Evolutionary conservation across 2,888 invertebrate genomes (phyloP), one percentile per base, ranked within the genome.

Genomic region (Yponomeuta sedellus): DNA sequence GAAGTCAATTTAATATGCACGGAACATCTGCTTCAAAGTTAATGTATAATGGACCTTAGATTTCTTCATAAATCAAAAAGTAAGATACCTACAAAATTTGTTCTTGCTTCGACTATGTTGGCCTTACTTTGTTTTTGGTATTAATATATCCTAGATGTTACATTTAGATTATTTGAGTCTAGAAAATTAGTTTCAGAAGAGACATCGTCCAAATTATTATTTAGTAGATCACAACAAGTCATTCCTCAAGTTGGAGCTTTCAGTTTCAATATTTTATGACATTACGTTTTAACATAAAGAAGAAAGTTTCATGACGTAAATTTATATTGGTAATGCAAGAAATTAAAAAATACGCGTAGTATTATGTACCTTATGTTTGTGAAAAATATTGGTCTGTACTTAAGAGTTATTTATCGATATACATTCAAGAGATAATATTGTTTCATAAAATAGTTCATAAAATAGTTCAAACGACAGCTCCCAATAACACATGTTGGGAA

Each of bases 211-310:
- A 44, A 66, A 57, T 72, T 69, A 73, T 73, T 74, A 74, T 72
- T 76, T 75, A 75, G 68, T 68, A 64, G 71, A 57, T 44, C 68
- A 52, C 12, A 70, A 66, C 67, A 66, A 52, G 44, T 59, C 20
- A 72, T 59, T 71, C 70, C 74, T 71, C 73, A 75, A 75, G 74
- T 69, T 73, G 59, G 11, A 6, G 11, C 25, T 22, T 59, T 59
- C 12, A 59, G n/a, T 52, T 52, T 16, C 10, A 52, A 59, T 20
- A 59, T 69, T 67, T 34, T 20, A 20, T 10, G 20, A n/a, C 10
- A 66, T 68, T 65, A 62, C 0, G 34, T 34, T 34, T 34, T 34
- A 34, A 6, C 8, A 5, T 8, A 34, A 34, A 34, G 8, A 34
- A 34, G 34, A 8, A 34, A 34, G 34, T 34, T 5, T 34, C n/a